A percentile compares a stretch with the other conserved stretches of the same genome.
Evolutionary conservation across 2,888 invertebrate genomes (phyloP).

Genomic region (Seira ritae): DNA sequence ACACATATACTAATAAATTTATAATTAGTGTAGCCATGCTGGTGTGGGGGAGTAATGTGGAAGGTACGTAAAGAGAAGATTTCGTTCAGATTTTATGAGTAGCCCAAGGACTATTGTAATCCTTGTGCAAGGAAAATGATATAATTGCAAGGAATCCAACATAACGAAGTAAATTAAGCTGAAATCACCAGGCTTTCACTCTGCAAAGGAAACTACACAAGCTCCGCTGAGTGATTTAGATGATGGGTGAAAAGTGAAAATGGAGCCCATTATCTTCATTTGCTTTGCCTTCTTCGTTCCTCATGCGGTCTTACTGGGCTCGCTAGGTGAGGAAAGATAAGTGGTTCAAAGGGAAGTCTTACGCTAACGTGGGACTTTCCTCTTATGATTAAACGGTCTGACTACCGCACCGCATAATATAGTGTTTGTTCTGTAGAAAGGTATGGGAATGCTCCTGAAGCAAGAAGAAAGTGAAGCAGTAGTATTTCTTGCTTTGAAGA

Average conservation of each 20-base stretch:
- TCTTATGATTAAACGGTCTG: too few species aligned
- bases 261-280: conserved; percentile 44
- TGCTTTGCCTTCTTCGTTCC: neutral
- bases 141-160: neutral
- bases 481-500: neutral
- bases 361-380: neutral
- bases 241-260: conserved; percentile 44
- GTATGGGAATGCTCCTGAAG: neutral
- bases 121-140: neutral
- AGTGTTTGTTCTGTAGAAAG: neutral
- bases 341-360: conserved; percentile 17
- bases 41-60: too few species aligned
- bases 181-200: neutral
- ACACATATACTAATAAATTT: too few species aligned
- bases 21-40: too few species aligned
- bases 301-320: neutral
- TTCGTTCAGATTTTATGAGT: too few species aligned
- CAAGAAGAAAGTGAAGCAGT: neutral
- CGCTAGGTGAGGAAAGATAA: neutral
- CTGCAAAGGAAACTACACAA: conserved; percentile 1
- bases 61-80: too few species aligned
- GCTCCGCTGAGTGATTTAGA: conserved; percentile 47
- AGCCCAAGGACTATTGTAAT: too few species aligned
- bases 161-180: neutral
- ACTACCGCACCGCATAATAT: neutral